Conservation (phyloP, 2,113 vertebrate genomes). For the Ictalurus punctatus region DNA sequence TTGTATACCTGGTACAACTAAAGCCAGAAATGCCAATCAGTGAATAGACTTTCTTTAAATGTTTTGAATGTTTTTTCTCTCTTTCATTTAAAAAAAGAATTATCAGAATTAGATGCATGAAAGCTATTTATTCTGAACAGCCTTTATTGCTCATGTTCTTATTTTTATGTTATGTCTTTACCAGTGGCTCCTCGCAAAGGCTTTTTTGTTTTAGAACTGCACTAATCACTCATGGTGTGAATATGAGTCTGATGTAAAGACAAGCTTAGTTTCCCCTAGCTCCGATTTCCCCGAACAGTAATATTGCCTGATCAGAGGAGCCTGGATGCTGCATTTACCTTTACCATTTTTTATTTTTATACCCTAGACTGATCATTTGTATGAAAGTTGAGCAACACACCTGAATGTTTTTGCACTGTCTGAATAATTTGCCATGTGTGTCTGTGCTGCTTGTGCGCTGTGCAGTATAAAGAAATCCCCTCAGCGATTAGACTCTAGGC, state of each 20-base stretch:
- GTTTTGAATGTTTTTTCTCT: neutral
- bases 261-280: neutral
- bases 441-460: neutral
- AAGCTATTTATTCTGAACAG: neutral
- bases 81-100: neutral
- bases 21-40: too few relatives aligned
- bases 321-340: neutral
- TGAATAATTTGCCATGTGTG: neutral
- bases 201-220: neutral
- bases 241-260: neutral
- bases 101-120: neutral
- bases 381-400: neutral
- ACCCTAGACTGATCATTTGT: neutral
- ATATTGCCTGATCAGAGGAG: neutral
- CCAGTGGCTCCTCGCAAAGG: neutral
- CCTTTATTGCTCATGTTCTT: neutral
- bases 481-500: neutral
- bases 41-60: too few relatives aligned
- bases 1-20: too few relatives aligned
- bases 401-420: neutral
- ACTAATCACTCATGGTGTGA: slow-evolving; percentile 3
- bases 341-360: neutral
- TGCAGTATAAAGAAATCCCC: neutral
- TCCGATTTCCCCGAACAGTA: neutral
- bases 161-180: neutral